Conservation (phyloP, 1,140 invertebrate genomes). For the Drosophila pectinifera region DNA sequence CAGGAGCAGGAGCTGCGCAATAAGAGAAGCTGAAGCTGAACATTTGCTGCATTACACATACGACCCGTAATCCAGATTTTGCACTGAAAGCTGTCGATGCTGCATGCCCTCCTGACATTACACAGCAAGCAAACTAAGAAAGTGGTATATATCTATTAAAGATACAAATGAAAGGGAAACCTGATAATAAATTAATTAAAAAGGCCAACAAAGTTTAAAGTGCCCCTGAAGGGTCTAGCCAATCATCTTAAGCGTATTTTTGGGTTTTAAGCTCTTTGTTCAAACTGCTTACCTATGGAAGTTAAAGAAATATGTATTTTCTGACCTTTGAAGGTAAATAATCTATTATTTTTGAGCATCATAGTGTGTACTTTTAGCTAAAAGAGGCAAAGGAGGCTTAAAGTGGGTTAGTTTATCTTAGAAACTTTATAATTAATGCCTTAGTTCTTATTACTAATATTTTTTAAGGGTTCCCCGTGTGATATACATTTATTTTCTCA, state of each 20-base stretch:
- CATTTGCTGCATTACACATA: conserved; percentile 63
- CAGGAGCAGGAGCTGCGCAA: conserved; percentile 7
- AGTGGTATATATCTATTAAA: background rate
- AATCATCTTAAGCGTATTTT: background rate
- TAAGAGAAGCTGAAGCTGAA: conserved; percentile 10
- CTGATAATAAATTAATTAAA: background rate
- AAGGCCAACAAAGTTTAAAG: too few relatives aligned
- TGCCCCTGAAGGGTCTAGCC: background rate
- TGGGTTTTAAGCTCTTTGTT: background rate
- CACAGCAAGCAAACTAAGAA: conserved; percentile 10
- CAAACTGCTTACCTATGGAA: too few relatives aligned
- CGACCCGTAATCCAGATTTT: conserved; percentile 62
- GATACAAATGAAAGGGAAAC: background rate
- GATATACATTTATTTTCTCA: background rate
- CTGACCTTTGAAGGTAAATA: background rate
- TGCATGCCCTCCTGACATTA: conserved; percentile 10
- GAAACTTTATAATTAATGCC: too few relatives aligned
- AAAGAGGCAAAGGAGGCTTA: too few relatives aligned
- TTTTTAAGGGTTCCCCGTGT: background rate
- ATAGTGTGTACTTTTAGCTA: too few relatives aligned
- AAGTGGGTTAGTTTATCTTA: too few relatives aligned
- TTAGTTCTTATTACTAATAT: background rate
- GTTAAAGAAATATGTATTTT: background rate
- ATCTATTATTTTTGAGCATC: background rate
- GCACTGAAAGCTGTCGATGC: conserved; percentile 65